Conservation (phyloP, 2,888 invertebrate species). For the Ephialtes manifestator region DNA sequence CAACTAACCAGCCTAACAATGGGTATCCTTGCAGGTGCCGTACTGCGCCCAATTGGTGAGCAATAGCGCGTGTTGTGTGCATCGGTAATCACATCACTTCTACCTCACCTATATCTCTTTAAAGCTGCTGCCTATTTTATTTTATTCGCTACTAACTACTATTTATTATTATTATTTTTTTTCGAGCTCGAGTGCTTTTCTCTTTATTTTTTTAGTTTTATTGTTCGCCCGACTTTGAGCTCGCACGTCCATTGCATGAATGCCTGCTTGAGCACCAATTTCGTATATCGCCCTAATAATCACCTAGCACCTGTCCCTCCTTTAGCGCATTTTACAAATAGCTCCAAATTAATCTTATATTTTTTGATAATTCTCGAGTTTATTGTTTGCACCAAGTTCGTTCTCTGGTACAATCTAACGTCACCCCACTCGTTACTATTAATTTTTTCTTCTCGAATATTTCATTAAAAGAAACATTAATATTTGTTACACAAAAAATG, state of each 20-base stretch:
- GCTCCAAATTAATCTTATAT: slow-evolving; percentile 6
- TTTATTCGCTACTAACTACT: slow-evolving; percentile 52
- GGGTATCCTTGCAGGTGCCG: slow-evolving; percentile 92
- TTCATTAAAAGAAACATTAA: slow-evolving; percentile 14
- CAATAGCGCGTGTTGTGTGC: slow-evolving; percentile 98
- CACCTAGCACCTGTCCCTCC: slow-evolving; percentile 65
- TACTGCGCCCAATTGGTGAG: slow-evolving; percentile 98
- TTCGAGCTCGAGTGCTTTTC: slow-evolving; percentile 32
- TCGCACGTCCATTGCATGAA: slow-evolving; percentile 36
- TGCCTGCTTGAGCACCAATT: background rate
- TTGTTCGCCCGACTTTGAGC: slow-evolving; percentile 24
- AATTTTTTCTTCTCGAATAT: slow-evolving; percentile 22
- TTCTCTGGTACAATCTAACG: slow-evolving; percentile 46
- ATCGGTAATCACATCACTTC: slow-evolving; percentile 96
- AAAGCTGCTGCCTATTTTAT: slow-evolving; percentile 70
- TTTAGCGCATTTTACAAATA: slow-evolving; percentile 32
- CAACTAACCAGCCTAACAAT: slow-evolving; percentile 85
- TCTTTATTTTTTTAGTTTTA: slow-evolving; percentile 22
- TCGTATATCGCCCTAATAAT: slow-evolving; percentile 1
- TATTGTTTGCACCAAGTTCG: slow-evolving; percentile 63
- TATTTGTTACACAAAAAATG: slow-evolving; percentile 19
- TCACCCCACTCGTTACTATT: slow-evolving; percentile 69
- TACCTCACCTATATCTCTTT: slow-evolving; percentile 87
- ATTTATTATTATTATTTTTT: slow-evolving; percentile 19
- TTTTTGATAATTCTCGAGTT: background rate